A percentile compares a stretch with the other conserved stretches of the same genome.
These are phyloP conservation scores for Distichodus sexfasciatus DNA, from an alignment of 2,797 vertebrate species.

Conservation along the genomic window DNA sequence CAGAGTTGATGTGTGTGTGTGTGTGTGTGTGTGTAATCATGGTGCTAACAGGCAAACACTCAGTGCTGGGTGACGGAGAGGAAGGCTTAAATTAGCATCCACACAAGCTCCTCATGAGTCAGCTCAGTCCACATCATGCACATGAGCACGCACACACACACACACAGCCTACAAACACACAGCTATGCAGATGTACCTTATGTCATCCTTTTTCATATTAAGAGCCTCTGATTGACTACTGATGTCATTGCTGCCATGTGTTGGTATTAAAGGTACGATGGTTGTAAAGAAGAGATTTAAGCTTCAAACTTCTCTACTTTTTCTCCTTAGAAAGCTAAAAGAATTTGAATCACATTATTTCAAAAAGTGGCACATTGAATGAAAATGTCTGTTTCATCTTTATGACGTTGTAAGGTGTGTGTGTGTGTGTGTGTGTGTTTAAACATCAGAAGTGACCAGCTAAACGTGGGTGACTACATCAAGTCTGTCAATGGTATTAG, in stretches of 20 bases:
- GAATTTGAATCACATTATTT: too few relatives aligned
- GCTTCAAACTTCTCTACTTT: too few relatives aligned
- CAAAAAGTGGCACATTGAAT: too few relatives aligned
- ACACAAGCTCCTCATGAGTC: constrained; percentile 42
- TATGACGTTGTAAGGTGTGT: too few relatives aligned
- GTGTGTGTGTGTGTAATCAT: not conserved
- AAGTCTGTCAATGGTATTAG: constrained; percentile 96
- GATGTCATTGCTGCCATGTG: too few relatives aligned
- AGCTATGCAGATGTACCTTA: not conserved
- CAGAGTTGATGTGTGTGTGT: not conserved
- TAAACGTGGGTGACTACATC: constrained; percentile 94
- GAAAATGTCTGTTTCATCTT: too few relatives aligned
- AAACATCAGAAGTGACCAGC: constrained; percentile 86
- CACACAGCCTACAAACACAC: not conserved
- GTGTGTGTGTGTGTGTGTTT: too few relatives aligned
- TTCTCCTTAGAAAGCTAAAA: too few relatives aligned
- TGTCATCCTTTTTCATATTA: not conserved
- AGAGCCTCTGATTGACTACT: too few relatives aligned
- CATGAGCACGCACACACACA: constrained; percentile 2
- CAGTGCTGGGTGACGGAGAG: constrained; percentile 29
- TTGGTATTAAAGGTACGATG: too few relatives aligned
- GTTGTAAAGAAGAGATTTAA: too few relatives aligned
- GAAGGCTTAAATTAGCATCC: constrained; percentile 50
- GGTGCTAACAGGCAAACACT: constrained; percentile 40
- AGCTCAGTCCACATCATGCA: constrained; percentile 14